Evolutionary conservation across 2,888 invertebrate genomes (phyloP).

Genomic region (Gerris lacustris): DNA sequence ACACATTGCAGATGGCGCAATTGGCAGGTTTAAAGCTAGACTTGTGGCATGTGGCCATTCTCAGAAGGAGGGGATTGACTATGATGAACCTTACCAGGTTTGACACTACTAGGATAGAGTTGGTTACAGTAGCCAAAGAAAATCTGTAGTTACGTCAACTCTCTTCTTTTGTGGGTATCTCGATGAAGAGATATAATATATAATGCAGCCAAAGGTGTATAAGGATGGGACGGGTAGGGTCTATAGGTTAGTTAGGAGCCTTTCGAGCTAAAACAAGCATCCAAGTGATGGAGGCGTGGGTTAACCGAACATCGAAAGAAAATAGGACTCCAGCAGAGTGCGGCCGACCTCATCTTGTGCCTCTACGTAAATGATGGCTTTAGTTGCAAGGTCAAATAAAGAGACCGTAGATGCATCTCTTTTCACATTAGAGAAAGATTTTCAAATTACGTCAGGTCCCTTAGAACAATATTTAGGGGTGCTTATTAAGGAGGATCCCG

Average conservation of each 20-base stretch:
- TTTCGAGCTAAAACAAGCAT: slow-evolving; percentile 35
- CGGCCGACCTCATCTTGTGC: slow-evolving; percentile 29
- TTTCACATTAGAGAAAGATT: slow-evolving; percentile 17
- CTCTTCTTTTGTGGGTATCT: slow-evolving; percentile 32
- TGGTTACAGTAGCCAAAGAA: slow-evolving; percentile 28
- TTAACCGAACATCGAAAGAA: slow-evolving; percentile 30
- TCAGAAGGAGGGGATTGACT: slow-evolving; percentile 10
- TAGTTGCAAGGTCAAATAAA: slow-evolving; percentile 13
- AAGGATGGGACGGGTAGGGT: slow-evolving; percentile 30
- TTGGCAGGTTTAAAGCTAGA: slow-evolving; percentile 6
- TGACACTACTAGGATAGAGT: slow-evolving; percentile 21
- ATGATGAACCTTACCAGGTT: slow-evolving; percentile 11
- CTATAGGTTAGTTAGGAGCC: slow-evolving; percentile 32
- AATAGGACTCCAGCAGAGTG: background rate
- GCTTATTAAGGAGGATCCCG: background rate
- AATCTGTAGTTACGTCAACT: slow-evolving; percentile 29
- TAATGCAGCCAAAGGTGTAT: slow-evolving; percentile 34
- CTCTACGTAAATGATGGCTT: slow-evolving; percentile 28
- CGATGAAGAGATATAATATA: slow-evolving; percentile 32
- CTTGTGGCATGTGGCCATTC: slow-evolving; percentile 8
- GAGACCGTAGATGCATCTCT: slow-evolving; percentile 22
- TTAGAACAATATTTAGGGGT: background rate
- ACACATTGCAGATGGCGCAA: background rate
- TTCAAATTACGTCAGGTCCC: slow-evolving; percentile 21
- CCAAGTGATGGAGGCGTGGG: slow-evolving; percentile 33